Conservation (phyloP, 2,888 invertebrate species). For the Orchestes rusci region DNA sequence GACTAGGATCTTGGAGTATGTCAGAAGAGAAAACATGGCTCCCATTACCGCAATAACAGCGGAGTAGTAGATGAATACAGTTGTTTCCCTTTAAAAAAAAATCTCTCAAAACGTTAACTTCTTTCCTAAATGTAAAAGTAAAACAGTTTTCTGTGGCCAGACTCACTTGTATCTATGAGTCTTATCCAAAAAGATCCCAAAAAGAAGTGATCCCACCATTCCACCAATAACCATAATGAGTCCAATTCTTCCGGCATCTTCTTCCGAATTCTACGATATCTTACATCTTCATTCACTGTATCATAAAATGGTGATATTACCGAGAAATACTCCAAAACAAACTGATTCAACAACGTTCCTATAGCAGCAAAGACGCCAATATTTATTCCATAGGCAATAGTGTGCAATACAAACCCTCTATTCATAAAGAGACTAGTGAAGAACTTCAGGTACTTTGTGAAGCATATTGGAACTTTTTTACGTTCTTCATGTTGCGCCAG, state of each 20-base stretch:
- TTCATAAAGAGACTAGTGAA: conserved; percentile 9
- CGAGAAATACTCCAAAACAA: conserved; percentile 73
- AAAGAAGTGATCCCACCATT: conserved; percentile 81
- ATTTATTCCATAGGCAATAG: conserved; percentile 84
- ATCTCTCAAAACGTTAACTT: not conserved
- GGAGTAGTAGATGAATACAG: conserved; percentile 25
- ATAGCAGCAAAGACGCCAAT: conserved; percentile 95
- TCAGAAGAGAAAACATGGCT: conserved; percentile 25
- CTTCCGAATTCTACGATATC: conserved; percentile 53
- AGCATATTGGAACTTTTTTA: conserved; percentile 13
- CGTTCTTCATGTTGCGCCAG: conserved; percentile 44
- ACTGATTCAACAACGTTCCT: conserved; percentile 84
- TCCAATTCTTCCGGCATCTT: conserved; percentile 83
- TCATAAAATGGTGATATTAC: too few relatives aligned
- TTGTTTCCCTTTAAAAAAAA: conserved; percentile 27
- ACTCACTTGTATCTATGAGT: conserved; percentile 81
- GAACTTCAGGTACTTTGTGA: conserved; percentile 9
- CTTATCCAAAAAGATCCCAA: conserved; percentile 83
- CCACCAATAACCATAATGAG: conserved; percentile 82
- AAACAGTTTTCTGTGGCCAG: not conserved
- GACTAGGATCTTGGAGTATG: conserved; percentile 17
- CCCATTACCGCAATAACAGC: conserved; percentile 21
- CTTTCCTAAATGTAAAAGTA: conserved; percentile 1
- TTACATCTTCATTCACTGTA: too few relatives aligned
- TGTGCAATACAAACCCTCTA: conserved; percentile 65